A percentile compares a stretch with the other conserved stretches of the same genome.
phyloP scores from a whole-genome alignment of 1,140 invertebrate species.

The Drosophila pachea region DNA sequence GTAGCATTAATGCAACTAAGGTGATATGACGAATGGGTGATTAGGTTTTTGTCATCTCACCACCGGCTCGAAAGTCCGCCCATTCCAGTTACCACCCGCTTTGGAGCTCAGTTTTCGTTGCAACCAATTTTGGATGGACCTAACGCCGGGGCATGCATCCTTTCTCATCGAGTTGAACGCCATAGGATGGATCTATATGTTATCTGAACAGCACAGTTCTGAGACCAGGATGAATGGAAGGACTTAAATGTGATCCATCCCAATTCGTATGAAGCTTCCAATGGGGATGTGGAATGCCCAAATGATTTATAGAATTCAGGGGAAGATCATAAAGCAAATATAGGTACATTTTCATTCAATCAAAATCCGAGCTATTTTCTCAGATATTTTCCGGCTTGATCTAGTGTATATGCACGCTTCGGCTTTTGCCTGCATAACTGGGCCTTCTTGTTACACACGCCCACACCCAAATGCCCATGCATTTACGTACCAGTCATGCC shows the following conservation, averaged over 20 bases:
- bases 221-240: too few relatives aligned
- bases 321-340: too few relatives aligned
- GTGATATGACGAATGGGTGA: constrained; percentile 75
- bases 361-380: too few relatives aligned
- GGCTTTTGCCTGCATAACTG: not conserved
- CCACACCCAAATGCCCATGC: not conserved
- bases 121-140: constrained; percentile 8
- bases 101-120: constrained; percentile 36
- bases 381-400: too few relatives aligned
- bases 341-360: too few relatives aligned
- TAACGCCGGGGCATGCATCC: not conserved
- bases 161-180: not conserved
- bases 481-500: not conserved
- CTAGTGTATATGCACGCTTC: not conserved
- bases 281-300: too few relatives aligned
- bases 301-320: too few relatives aligned
- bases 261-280: too few relatives aligned
- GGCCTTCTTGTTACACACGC: constrained; percentile 2
- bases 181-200: too few relatives aligned
- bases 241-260: too few relatives aligned
- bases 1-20: constrained; percentile 69
- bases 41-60: constrained; percentile 65
- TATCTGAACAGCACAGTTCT: too few relatives aligned
- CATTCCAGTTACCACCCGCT: not conserved
- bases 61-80: constrained; percentile 11